phyloP scores from a whole-genome alignment of 1,140 invertebrate species.

The Drosophila subpulchrella region DNA sequence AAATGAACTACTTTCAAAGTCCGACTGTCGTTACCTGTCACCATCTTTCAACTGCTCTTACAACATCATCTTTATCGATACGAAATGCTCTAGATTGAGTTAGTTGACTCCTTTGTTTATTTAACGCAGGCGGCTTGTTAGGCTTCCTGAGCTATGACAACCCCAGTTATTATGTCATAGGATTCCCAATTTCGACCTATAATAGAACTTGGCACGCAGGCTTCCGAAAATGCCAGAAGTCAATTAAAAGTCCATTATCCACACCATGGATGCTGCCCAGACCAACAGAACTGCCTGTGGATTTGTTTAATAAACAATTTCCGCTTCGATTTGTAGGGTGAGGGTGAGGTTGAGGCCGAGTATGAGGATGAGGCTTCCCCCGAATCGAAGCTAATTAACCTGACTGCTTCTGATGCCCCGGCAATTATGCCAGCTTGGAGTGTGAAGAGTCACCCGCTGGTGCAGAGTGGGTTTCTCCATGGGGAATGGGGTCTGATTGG shows the following conservation, averaged over 20 bases:
- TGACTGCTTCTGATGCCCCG: constrained; percentile 19
- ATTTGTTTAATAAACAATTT: constrained; percentile 80
- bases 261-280: constrained; percentile 23
- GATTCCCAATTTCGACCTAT: constrained; percentile 25
- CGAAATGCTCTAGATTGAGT: neutral
- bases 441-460: constrained; percentile 63
- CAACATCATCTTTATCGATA: constrained; percentile 17
- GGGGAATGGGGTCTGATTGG: constrained; percentile 17
- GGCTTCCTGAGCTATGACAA: constrained; percentile 25
- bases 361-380: neutral
- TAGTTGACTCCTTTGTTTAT: neutral
- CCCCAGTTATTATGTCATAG: constrained; percentile 45
- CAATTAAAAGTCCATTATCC: constrained; percentile 74
- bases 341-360: neutral
- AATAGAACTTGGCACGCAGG: constrained; percentile 39
- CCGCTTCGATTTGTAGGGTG: constrained; percentile 63
- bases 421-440: constrained; percentile 60
- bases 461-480: constrained; percentile 14
- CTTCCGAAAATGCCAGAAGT: constrained; percentile 48
- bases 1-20: constrained; percentile 26
- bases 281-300: constrained; percentile 33
- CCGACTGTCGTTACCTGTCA: neutral
- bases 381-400: constrained; percentile 47
- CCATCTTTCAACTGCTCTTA: constrained; percentile 1
- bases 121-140: constrained; percentile 16